phyloP scores from a whole-genome alignment of 2,888 invertebrate species.

The Stenurella melanura region DNA sequence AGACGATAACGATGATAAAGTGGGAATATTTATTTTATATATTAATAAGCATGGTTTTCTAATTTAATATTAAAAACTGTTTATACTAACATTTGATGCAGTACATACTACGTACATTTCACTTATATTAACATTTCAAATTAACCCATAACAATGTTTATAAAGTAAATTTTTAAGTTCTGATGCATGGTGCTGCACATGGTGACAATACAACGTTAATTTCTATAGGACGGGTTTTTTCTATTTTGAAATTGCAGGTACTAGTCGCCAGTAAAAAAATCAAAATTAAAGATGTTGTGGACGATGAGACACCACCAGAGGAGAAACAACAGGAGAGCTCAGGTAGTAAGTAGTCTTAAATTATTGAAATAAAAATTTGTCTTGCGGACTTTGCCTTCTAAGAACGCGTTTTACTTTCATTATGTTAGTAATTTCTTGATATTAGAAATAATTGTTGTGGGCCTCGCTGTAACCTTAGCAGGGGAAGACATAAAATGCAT shows the following conservation, averaged over 20 bases:
- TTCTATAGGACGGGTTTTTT: background rate
- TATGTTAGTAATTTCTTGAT: no score
- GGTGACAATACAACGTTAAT: background rate
- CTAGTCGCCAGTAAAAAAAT: background rate
- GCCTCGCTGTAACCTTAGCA: no score
- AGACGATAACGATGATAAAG: constrained; percentile 50
- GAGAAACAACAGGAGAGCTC: constrained; percentile 31
- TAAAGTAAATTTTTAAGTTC: background rate
- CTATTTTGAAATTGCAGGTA: constrained; percentile 20
- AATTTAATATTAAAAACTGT: background rate
- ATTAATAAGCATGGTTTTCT: constrained; percentile 26
- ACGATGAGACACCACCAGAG: background rate
- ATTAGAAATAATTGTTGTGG: no score
- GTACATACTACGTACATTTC: constrained; percentile 7
- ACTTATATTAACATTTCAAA: background rate
- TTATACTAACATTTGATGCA: background rate
- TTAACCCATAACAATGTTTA: background rate
- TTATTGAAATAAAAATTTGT: background rate
- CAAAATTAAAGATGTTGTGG: background rate
- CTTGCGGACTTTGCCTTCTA: background rate
- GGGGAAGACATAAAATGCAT: background rate
- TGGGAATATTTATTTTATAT: constrained; percentile 8
- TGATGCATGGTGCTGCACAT: constrained; percentile 6
- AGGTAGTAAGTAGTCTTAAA: constrained; percentile 22
- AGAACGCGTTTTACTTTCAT: background rate